Evolutionary conservation across 2,888 invertebrate species (phyloP).

Genomic region (Julus scanicus): DNA sequence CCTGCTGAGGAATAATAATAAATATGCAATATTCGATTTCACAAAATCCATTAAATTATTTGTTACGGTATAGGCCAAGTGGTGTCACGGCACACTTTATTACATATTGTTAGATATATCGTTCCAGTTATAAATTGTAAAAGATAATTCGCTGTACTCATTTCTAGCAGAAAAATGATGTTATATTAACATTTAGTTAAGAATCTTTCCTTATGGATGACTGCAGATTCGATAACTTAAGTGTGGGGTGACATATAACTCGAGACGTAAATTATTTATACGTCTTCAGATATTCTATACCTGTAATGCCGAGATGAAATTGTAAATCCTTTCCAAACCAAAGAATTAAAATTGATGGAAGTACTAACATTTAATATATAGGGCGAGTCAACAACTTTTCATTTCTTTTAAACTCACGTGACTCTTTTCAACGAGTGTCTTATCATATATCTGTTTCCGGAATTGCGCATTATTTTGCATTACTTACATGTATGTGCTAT

Average conservation of each 20-base stretch:
- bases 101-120: not conserved
- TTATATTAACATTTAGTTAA: not conserved
- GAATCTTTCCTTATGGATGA: not conserved
- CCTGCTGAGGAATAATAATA: not conserved
- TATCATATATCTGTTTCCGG: not conserved
- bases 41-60: not conserved
- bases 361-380: not conserved
- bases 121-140: not conserved
- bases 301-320: too few relatives aligned
- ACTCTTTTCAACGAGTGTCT: not conserved
- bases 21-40: constrained; percentile 14
- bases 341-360: too few relatives aligned
- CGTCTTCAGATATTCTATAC: too few relatives aligned
- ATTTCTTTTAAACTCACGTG: not conserved
- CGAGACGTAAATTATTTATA: not conserved
- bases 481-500: not conserved
- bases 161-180: not conserved
- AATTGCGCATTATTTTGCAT: not conserved
- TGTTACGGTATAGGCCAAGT: constrained; percentile 30
- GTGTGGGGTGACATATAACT: not conserved
- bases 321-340: too few relatives aligned
- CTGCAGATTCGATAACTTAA: not conserved
- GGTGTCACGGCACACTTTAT: not conserved
- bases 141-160: not conserved
- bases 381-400: not conserved